Conservation (phyloP, 2,113 vertebrate genomes). For the Myodes glareolus region DNA sequence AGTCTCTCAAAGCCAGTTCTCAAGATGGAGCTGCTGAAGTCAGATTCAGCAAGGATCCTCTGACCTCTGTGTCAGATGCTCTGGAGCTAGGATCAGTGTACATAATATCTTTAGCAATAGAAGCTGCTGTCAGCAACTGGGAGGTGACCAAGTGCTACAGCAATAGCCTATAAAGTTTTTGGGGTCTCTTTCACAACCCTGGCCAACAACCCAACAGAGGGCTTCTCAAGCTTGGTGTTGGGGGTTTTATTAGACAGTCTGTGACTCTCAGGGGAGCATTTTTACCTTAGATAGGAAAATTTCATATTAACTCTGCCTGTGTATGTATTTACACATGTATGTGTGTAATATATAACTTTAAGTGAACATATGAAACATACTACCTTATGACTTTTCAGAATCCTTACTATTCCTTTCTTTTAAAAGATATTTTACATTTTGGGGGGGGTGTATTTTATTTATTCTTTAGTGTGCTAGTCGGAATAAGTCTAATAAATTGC, state of each 20-base stretch:
- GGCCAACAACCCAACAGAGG: background rate
- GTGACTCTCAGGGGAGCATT: background rate
- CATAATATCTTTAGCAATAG: background rate
- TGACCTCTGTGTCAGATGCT: background rate
- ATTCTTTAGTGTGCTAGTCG: conserved; percentile 1
- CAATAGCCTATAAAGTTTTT: background rate
- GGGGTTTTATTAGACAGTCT: background rate
- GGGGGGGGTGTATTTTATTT: background rate
- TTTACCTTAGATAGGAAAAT: background rate
- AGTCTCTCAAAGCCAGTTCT: background rate
- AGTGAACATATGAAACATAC: too few species aligned
- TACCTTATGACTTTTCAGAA: background rate
- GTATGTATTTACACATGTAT: background rate
- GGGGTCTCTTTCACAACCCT: background rate
- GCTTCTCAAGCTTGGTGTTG: background rate
- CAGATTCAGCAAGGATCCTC: background rate
- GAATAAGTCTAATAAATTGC: background rate
- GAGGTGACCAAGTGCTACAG: background rate
- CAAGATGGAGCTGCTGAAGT: too few species aligned
- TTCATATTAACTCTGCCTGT: background rate
- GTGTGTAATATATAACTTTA: background rate
- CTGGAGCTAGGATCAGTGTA: background rate
- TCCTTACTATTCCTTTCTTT: too few species aligned
- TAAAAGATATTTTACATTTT: conserved; percentile 1
- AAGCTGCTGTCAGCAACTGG: background rate